Conservation (phyloP, 1,140 invertebrate genomes). For the Leptinotarsa lineolata region DNA sequence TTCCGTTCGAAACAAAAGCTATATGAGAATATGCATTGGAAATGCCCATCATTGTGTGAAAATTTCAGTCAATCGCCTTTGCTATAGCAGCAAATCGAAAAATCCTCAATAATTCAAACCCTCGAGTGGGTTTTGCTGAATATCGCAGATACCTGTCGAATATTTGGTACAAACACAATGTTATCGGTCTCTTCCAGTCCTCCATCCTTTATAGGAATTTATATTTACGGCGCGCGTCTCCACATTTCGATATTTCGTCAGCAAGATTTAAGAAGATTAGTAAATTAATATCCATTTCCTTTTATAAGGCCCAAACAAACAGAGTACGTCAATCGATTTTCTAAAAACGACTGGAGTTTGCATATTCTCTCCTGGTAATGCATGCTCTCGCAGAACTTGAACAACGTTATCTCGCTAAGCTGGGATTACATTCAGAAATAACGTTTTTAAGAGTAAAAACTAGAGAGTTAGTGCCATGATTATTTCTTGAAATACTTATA, state of each 20-base stretch:
- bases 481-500: too few relatives aligned
- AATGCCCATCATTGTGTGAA: not conserved
- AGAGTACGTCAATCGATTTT: not conserved
- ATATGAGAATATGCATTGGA: too few relatives aligned
- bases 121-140: not conserved
- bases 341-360: not conserved
- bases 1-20: too few relatives aligned
- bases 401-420: too few relatives aligned
- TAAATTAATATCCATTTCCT: conserved; percentile 26
- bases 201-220: not conserved
- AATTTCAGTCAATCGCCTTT: conserved; percentile 1
- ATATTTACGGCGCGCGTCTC: conserved; percentile 19
- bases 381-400: not conserved
- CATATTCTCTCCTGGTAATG: not conserved
- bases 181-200: conserved; percentile 25
- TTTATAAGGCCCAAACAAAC: not conserved
- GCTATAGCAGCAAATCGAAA: not conserved
- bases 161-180: conserved; percentile 5
- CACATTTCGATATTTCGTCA: conserved; percentile 29
- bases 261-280: conserved; percentile 32
- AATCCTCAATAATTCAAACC: not conserved
- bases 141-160: conserved; percentile 5
- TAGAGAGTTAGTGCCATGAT: too few relatives aligned
- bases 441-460: too few relatives aligned
- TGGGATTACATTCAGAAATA: too few relatives aligned